These are phyloP conservation scores for Magallana angulata DNA, from an alignment of 1,140 invertebrate genomes.

Conservation along the genomic window DNA sequence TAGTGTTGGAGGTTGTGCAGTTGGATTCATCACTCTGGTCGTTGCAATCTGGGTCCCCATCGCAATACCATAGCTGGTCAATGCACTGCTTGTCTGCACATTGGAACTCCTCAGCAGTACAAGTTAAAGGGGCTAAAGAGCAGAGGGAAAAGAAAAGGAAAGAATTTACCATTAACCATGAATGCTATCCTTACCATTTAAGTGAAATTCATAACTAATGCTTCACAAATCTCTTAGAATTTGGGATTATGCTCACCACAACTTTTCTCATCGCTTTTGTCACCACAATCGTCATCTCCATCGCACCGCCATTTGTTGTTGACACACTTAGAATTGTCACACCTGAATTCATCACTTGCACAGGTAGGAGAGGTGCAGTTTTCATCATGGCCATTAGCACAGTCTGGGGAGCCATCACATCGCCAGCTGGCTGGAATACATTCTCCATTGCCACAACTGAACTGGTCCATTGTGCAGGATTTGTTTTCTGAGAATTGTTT, in stretches of 20 bases:
- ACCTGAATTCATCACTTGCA: slow-evolving; percentile 79
- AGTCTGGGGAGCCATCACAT: slow-evolving; percentile 83
- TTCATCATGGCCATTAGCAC: slow-evolving; percentile 79
- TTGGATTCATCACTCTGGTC: slow-evolving; percentile 61
- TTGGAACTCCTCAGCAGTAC: slow-evolving; percentile 42
- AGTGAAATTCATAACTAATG: not conserved
- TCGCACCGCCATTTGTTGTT: slow-evolving; percentile 96
- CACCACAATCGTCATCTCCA: slow-evolving; percentile 94
- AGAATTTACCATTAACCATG: too few relatives aligned
- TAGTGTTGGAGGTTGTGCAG: slow-evolving; percentile 26
- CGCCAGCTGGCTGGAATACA: slow-evolving; percentile 80
- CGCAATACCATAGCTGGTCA: slow-evolving; percentile 68
- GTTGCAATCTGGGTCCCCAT: slow-evolving; percentile 69
- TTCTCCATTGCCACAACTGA: slow-evolving; percentile 79
- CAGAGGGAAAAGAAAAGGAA: not conserved
- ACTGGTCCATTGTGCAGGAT: slow-evolving; percentile 76
- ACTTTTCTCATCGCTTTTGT: slow-evolving; percentile 84
- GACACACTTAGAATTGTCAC: slow-evolving; percentile 87
- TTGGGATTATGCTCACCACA: slow-evolving; percentile 51
- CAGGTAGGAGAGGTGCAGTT: slow-evolving; percentile 81
- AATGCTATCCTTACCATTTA: not conserved
- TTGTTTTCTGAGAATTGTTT: slow-evolving; percentile 26
- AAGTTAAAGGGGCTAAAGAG: not conserved
- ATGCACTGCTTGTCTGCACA: slow-evolving; percentile 73
- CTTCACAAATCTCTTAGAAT: too few relatives aligned